These are phyloP conservation scores for Sebastes iracundus DNA, from an alignment of 2,797 vertebrate species.

Conservation along the genomic window DNA sequence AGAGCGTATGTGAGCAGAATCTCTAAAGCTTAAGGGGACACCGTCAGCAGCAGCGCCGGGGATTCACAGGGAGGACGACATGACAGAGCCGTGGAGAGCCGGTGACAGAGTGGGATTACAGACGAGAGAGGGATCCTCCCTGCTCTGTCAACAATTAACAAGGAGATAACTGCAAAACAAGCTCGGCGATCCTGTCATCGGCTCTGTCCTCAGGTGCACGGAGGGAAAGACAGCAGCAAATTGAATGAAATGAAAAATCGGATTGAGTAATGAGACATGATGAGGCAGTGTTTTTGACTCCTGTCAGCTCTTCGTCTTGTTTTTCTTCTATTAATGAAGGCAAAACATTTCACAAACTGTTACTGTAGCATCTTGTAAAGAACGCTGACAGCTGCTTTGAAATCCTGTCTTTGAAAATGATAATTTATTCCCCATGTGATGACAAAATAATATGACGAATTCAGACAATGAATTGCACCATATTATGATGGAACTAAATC, in stretches of 20 bases:
- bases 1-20: slow-evolving; percentile 59
- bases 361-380: slow-evolving; percentile 2
- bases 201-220: slow-evolving; percentile 51
- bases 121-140: slow-evolving; percentile 51
- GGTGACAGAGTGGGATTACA: slow-evolving; percentile 57
- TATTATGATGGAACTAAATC: neutral
- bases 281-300: slow-evolving; percentile 54
- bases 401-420: neutral
- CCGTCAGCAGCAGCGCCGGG: slow-evolving; percentile 29
- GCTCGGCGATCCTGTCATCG: slow-evolving; percentile 33
- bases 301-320: slow-evolving; percentile 51
- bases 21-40: slow-evolving; percentile 60
- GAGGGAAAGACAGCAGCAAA: slow-evolving; percentile 46
- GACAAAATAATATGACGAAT: neutral
- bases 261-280: slow-evolving; percentile 64
- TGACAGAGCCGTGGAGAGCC: slow-evolving; percentile 49
- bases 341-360: slow-evolving; percentile 38
- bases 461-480: neutral
- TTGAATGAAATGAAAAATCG: slow-evolving; percentile 63
- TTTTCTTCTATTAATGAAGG: slow-evolving; percentile 51
- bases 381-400: neutral
- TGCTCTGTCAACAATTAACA: slow-evolving; percentile 59
- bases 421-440: neutral
- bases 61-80: slow-evolving; percentile 59
- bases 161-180: slow-evolving; percentile 53